Base-by-base conservation (phyloP, 1,140 invertebrate genomes). In the Drosophila erecta region DNA sequence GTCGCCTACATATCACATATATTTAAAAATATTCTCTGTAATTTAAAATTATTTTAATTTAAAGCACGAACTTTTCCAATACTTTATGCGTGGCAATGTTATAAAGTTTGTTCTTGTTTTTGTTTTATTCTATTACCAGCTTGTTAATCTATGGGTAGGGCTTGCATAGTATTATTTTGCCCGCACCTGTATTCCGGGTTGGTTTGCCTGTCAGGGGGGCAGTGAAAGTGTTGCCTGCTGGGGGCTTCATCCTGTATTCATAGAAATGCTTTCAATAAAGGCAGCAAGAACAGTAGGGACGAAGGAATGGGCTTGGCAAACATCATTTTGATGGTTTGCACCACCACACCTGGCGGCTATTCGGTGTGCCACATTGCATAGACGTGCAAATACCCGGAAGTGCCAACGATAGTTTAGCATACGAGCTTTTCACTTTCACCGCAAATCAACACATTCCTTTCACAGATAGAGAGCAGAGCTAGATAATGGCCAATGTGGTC, bases 221-320 rank as follows among this genome's bases (percentile, higher is more conserved):
- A 85, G 81, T 79, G 77, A 85, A 85, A 86, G 81, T 85, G 81
- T 84, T 80, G 73, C 41, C 62, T 54, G 49, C 49, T 27, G 50
- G 50, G 47, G 55, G 72, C 70, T 41, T 85, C 73, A 85, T 85
- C 69, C 73, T 38, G 67, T 85, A 85, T 85, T 85, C 81, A 85
- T 85, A 66, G 60, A 76, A 84, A 85, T 70, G 58, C 53, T 83
- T 70, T 80, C 69, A 73, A 79, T 72, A 61, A 67, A 79, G 66
- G 30, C 54, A 70, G 62, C 27, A 75, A 54, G 72, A 70, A 59
- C 54, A 27, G 24, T 30, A 7, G 62, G 71, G 30, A 49, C 44
- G 59, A 66, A 27, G 47, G 41, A 50, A 35, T 50, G 47, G 74
- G 65, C 55, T 76, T 44, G 70, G 66, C 73, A 80, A 80, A 80